Evolutionary conservation across 2,888 invertebrate genomes (phyloP).

Genomic region (Amiota mariae): DNA sequence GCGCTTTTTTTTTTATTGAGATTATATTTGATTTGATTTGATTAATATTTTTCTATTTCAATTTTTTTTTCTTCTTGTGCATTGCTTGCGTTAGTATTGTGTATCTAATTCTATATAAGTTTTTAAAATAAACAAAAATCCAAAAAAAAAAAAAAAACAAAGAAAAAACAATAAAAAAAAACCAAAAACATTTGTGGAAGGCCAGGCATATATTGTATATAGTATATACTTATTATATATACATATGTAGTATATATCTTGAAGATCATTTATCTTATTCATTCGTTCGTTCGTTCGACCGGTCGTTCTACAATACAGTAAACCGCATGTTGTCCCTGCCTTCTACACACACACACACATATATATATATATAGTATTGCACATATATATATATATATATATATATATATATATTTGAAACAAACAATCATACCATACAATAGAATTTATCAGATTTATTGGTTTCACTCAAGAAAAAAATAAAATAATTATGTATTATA

Average conservation of each 20-base stretch:
- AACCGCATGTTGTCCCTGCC: constrained; percentile 72
- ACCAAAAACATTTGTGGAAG: background rate
- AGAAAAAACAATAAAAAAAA: background rate
- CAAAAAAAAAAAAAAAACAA: background rate
- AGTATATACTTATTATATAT: background rate
- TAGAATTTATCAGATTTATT: no score
- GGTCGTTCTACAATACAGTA: constrained; percentile 48
- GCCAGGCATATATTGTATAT: no score
- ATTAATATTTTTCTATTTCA: background rate
- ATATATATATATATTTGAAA: background rate
- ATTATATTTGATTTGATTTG: no score
- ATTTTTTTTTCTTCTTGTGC: no score
- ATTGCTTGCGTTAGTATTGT: no score
- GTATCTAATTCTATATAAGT: background rate
- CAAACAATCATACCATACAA: background rate
- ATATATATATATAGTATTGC: background rate
- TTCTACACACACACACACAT: constrained; percentile 42
- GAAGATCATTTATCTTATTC: constrained; percentile 43
- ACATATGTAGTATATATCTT: background rate
- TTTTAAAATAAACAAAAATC: constrained; percentile 4
- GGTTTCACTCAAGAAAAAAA: no score
- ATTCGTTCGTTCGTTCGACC: constrained; percentile 42
- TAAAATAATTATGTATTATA: no score
- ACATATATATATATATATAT: no score
- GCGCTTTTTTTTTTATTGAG: constrained; percentile 37